phyloP scores from a whole-genome alignment of 23 tunicate species.

The Clavelina lepadiformis region DNA sequence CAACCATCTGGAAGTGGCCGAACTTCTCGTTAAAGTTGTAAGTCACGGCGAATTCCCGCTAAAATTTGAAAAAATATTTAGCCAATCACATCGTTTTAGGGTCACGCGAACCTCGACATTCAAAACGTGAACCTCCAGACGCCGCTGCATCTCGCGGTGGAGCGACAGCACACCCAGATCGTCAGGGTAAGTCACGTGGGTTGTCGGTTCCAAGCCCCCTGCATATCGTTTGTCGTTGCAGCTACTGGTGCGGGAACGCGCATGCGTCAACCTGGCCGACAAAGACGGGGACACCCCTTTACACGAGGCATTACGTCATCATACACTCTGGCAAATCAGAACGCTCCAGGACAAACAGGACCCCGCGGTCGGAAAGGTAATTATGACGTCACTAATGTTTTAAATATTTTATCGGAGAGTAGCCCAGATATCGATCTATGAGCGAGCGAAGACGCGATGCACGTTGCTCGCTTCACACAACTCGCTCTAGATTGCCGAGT shows the following conservation, averaged over 20 bases:
- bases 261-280: slow-evolving; percentile 75
- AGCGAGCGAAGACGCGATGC: no score
- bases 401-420: no score
- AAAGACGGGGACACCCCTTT: slow-evolving; percentile 89
- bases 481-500: no score
- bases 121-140: slow-evolving; percentile 89
- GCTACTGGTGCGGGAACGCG: slow-evolving; percentile 87
- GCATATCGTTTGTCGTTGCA: slow-evolving; percentile 5
- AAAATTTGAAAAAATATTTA: neutral
- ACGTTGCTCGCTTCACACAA: no score
- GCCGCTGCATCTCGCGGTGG: slow-evolving; percentile 86
- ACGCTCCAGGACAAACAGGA: slow-evolving; percentile 89
- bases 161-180: slow-evolving; percentile 86
- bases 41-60: no score
- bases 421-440: no score
- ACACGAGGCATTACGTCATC: slow-evolving; percentile 90
- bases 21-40: slow-evolving; percentile 83
- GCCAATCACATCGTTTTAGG: slow-evolving; percentile 28
- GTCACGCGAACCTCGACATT: slow-evolving; percentile 91
- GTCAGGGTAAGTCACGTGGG: slow-evolving; percentile 88
- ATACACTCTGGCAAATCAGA: slow-evolving; percentile 91
- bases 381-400: no score
- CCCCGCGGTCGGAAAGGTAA: slow-evolving; percentile 63
- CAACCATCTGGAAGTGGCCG: slow-evolving; percentile 89
- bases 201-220: no score